phyloP scores from a whole-genome alignment of 2,888 invertebrate genomes.

The Nipponacmea schrenckii region DNA sequence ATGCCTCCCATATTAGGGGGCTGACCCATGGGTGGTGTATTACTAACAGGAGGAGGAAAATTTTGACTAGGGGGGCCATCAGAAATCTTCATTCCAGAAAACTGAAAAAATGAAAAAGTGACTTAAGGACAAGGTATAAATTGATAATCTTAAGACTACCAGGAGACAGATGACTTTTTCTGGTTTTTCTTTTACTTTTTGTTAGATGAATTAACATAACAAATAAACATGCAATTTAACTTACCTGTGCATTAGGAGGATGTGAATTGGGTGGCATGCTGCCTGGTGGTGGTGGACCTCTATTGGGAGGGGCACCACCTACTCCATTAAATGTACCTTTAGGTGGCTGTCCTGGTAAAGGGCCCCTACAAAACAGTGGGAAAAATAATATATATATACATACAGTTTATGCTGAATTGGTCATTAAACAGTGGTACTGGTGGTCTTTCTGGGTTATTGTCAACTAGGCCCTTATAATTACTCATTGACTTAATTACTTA shows the following conservation, averaged over 20 bases:
- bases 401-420: slow-evolving; percentile 12
- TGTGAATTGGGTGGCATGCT: background rate
- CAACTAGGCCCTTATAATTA: too few species aligned
- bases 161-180: too few species aligned
- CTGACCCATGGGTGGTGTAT: slow-evolving; percentile 15
- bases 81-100: background rate
- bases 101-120: background rate
- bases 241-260: background rate
- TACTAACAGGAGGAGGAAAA: slow-evolving; percentile 6
- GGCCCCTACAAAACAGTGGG: slow-evolving; percentile 21
- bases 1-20: background rate
- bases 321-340: slow-evolving; percentile 6
- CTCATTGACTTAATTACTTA: too few species aligned
- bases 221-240: background rate
- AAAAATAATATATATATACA: background rate
- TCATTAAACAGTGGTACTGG: background rate
- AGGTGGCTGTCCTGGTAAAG: slow-evolving; percentile 15
- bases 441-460: slow-evolving; percentile 12
- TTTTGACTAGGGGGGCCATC: background rate
- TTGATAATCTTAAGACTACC: too few species aligned
- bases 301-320: background rate
- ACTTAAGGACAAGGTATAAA: background rate
- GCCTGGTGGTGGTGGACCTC: slow-evolving; percentile 4
- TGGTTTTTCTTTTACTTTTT: too few species aligned
- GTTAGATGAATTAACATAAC: background rate